These are phyloP conservation scores for Monomorium pharaonis DNA, from an alignment of 1,140 invertebrate species.

Conservation along the genomic window DNA sequence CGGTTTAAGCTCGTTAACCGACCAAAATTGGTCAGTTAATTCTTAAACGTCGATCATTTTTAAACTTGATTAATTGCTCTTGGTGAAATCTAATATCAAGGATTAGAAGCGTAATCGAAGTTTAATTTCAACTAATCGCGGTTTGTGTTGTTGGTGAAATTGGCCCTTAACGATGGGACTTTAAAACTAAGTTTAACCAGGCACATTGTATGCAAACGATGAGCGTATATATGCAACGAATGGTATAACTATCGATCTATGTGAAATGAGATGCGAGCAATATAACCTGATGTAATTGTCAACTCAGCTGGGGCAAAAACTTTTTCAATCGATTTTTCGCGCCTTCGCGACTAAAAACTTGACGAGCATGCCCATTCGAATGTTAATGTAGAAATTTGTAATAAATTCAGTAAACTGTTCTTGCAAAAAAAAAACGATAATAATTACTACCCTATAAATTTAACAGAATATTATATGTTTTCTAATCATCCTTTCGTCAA, in stretches of 20 bases:
- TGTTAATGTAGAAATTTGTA: not conserved
- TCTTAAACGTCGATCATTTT: too few relatives aligned
- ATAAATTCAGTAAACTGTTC: not conserved
- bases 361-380: not conserved
- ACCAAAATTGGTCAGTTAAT: too few relatives aligned
- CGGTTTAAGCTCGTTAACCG: too few relatives aligned
- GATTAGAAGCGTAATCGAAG: too few relatives aligned
- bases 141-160: too few relatives aligned
- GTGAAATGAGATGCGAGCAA: constrained; percentile 5
- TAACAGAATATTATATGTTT: not conserved
- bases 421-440: too few relatives aligned
- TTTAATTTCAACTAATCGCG: too few relatives aligned
- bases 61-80: too few relatives aligned
- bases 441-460: not conserved
- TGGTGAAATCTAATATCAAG: too few relatives aligned
- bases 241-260: constrained; percentile 5
- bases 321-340: not conserved
- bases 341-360: not conserved
- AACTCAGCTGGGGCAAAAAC: not conserved
- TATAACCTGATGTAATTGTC: constrained; percentile 1
- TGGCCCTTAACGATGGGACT: not conserved
- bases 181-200: constrained; percentile 28
- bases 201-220: constrained; percentile 24
- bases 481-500: not conserved
- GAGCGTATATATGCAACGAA: not conserved